phyloP scores from a whole-genome alignment of 2,888 invertebrate species.

The Andrena marginata region DNA sequence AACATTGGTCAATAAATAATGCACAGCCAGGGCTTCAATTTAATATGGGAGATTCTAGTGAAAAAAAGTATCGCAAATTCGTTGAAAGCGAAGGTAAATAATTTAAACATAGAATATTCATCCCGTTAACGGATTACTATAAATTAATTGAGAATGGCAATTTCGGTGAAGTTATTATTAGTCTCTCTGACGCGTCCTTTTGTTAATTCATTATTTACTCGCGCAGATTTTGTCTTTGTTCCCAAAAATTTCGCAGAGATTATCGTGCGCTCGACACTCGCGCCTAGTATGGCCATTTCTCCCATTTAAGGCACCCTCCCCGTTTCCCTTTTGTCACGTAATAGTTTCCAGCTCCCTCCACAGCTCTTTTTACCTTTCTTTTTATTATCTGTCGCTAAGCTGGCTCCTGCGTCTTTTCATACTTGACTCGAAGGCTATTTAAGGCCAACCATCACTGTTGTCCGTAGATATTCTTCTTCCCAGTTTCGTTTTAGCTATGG shows the following conservation, averaged over 20 bases:
- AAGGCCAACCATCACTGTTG: conserved; percentile 6
- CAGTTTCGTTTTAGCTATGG: background rate
- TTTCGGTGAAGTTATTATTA: background rate
- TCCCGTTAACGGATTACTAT: too few species aligned
- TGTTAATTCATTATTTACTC: conserved; percentile 12
- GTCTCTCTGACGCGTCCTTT: background rate
- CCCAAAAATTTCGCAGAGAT: conserved; percentile 26
- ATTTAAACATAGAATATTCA: too few species aligned
- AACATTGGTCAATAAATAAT: conserved; percentile 37
- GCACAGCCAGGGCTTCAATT: background rate
- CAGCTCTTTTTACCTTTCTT: conserved; percentile 20
- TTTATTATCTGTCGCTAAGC: conserved; percentile 26
- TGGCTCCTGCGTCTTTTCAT: background rate
- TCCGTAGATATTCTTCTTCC: background rate
- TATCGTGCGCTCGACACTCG: conserved; percentile 28
- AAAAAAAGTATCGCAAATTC: conserved; percentile 6
- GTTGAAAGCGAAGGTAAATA: background rate
- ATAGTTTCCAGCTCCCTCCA: conserved; percentile 28
- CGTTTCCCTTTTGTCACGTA: conserved; percentile 16
- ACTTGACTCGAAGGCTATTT: conserved; percentile 14
- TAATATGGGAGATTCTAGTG: conserved; percentile 11
- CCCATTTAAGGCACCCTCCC: conserved; percentile 22
- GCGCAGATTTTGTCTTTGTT: conserved; percentile 17
- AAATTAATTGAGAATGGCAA: too few species aligned
- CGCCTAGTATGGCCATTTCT: conserved; percentile 20